These are phyloP conservation scores for Drosophila eugracilis DNA, from an alignment of 1,140 invertebrate species.

Conservation along the genomic window DNA sequence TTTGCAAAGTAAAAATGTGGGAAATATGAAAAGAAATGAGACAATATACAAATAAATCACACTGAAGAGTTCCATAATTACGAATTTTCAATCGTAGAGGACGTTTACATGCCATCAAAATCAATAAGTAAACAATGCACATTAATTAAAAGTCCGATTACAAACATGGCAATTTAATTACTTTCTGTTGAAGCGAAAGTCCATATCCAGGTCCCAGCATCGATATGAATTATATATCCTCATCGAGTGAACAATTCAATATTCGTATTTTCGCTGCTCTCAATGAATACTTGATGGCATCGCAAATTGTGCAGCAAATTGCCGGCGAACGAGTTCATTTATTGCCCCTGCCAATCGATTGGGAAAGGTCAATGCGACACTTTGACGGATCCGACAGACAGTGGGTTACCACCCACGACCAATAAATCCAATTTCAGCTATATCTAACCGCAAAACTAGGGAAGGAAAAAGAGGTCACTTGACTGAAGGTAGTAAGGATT, in stretches of 20 bases:
- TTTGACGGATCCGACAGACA: slow-evolving; percentile 10
- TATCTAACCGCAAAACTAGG: not conserved
- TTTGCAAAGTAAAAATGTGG: not conserved
- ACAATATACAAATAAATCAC: not conserved
- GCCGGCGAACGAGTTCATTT: slow-evolving; percentile 34
- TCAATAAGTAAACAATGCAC: slow-evolving; percentile 6
- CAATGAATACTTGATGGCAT: slow-evolving; percentile 33
- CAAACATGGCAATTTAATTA: slow-evolving; percentile 14
- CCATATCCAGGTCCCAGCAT: not conserved
- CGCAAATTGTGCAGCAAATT: slow-evolving; percentile 33
- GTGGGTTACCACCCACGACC: not conserved
- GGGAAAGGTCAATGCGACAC: slow-evolving; percentile 14
- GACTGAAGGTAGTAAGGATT: not conserved
- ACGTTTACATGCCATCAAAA: not conserved
- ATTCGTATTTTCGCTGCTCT: slow-evolving; percentile 8
- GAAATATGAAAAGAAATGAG: not conserved
- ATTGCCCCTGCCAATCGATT: slow-evolving; percentile 35
- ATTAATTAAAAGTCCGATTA: slow-evolving; percentile 10
- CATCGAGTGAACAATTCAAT: slow-evolving; percentile 20
- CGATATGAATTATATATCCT: slow-evolving; percentile 23
- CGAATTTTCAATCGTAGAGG: not conserved
- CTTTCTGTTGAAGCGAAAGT: slow-evolving; percentile 1
- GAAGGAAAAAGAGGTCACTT: no score
- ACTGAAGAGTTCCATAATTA: no score
- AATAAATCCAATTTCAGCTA: not conserved